Evolutionary conservation across 2,113 vertebrate genomes (phyloP).

Genomic region (Gracilinanus agilis): DNA sequence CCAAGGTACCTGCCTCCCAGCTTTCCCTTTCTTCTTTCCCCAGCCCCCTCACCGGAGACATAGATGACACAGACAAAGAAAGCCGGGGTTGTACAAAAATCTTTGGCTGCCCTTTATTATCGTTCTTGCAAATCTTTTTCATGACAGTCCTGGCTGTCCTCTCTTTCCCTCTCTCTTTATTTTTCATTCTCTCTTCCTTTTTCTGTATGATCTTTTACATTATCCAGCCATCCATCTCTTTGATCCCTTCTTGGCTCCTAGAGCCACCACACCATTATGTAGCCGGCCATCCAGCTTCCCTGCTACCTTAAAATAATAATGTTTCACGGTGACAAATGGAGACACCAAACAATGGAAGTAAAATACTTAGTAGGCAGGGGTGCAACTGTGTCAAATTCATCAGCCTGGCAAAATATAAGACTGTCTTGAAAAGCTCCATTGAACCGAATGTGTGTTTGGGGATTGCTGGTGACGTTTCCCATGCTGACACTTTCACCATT

Average conservation of each 20-base stretch:
- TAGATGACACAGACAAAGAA: conserved; percentile 48
- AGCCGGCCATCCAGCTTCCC: conserved; percentile 50
- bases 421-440: conserved; percentile 45
- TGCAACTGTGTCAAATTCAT: conserved; percentile 58
- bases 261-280: conserved; percentile 52
- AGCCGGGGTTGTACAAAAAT: conserved; percentile 46
- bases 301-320: conserved; percentile 74
- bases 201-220: conserved; percentile 57
- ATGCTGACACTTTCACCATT: background rate
- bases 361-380: conserved; percentile 69
- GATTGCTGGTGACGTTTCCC: conserved; percentile 4
- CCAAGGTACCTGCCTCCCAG: background rate
- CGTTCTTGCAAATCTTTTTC: conserved; percentile 55
- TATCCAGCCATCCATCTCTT: conserved; percentile 63
- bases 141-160: conserved; percentile 46
- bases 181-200: background rate
- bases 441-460: conserved; percentile 1
- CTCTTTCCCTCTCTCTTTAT: conserved; percentile 29
- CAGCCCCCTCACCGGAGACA: conserved; percentile 5
- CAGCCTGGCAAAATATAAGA: conserved; percentile 47
- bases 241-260: conserved; percentile 64
- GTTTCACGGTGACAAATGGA: conserved; percentile 69
- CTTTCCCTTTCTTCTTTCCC: conserved; percentile 22
- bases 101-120: conserved; percentile 33
- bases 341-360: conserved; percentile 67